phyloP scores from a whole-genome alignment of 2,113 vertebrate species.

The Pitta sordida region DNA sequence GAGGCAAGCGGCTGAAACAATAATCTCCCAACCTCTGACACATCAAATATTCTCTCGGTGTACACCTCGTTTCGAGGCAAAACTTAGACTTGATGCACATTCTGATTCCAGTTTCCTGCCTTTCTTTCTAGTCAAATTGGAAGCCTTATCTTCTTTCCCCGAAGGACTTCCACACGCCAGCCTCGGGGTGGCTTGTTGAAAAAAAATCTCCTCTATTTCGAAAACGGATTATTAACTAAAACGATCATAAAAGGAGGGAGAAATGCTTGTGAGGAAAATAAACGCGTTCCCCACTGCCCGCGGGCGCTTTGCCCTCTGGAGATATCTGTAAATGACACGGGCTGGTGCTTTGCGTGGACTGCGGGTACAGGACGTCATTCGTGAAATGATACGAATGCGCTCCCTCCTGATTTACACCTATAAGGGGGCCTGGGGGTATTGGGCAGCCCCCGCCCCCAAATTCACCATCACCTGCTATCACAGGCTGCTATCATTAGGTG shows the following conservation, averaged over 20 bases:
- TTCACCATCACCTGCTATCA: neutral
- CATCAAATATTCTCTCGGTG: neutral
- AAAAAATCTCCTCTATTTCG: neutral
- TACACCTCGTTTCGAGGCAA: neutral
- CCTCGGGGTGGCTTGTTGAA: neutral
- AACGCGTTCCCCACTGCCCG: neutral
- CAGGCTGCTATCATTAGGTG: fast-evolving
- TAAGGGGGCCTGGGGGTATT: fast-evolving
- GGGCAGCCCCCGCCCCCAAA: neutral
- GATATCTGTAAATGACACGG: neutral
- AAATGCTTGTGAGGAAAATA: neutral
- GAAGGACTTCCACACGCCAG: neutral
- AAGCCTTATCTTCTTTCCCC: neutral
- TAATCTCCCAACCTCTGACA: neutral
- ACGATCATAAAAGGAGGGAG: neutral
- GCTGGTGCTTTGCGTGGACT: neutral
- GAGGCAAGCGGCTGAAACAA: neutral
- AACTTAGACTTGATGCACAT: neutral
- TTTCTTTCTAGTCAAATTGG: neutral
- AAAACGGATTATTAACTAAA: neutral
- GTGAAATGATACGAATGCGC: fast-evolving
- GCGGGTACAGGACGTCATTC: neutral
- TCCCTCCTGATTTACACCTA: neutral
- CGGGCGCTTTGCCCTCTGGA: neutral
- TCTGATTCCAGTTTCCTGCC: neutral